phyloP scores from a whole-genome alignment of 2,797 vertebrate genomes.

The Clamator glandarius region DNA sequence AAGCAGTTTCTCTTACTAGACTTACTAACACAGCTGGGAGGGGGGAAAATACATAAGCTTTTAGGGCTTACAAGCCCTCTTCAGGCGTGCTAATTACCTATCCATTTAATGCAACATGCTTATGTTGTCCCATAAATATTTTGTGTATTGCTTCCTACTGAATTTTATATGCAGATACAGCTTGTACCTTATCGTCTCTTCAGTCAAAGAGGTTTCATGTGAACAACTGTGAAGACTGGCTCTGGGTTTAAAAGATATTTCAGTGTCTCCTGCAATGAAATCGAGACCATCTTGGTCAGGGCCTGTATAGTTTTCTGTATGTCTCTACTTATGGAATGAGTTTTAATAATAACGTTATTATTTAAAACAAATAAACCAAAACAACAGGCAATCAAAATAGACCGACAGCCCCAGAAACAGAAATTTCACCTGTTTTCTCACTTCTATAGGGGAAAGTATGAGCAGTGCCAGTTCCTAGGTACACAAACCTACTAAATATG shows the following conservation, averaged over 20 bases:
- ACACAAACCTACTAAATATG: neutral
- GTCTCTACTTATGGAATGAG: neutral
- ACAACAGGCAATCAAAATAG: neutral
- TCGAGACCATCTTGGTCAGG: neutral
- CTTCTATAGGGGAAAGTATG: neutral
- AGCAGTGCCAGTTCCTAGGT: neutral
- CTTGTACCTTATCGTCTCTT: slow-evolving; percentile 39
- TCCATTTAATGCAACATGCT: neutral
- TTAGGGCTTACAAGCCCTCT: neutral
- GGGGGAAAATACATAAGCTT: neutral
- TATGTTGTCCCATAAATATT: neutral
- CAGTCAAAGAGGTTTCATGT: slow-evolving; percentile 5
- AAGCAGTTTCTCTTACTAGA: neutral
- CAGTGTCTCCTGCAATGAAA: slow-evolving; percentile 40
- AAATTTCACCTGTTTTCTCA: neutral
- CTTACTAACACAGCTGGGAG: neutral
- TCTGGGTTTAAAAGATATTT: neutral
- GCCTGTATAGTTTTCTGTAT: neutral
- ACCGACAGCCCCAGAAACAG: neutral
- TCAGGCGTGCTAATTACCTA: neutral
- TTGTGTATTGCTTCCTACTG: neutral
- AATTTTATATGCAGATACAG: neutral
- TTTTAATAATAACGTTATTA: neutral
- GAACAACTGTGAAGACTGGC: neutral
- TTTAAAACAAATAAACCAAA: neutral